Conservation (phyloP, 2,888 invertebrate genomes). For the Rhaphigaster nebulosa region DNA sequence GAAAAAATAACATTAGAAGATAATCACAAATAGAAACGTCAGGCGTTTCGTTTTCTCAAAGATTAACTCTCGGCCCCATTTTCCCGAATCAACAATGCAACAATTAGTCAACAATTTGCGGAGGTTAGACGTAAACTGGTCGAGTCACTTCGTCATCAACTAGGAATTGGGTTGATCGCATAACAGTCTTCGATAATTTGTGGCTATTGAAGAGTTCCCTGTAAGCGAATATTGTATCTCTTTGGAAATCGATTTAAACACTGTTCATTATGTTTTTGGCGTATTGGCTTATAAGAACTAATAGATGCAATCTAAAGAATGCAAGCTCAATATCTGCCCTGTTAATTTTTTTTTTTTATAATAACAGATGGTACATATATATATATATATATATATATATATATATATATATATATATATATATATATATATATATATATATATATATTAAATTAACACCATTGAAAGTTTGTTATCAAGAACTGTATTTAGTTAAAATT, state of each 20-base stretch:
- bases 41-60: neutral
- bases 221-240: neutral
- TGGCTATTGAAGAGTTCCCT: neutral
- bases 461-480: too few species aligned
- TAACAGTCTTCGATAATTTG: neutral
- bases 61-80: neutral
- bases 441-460: too few species aligned
- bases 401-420: too few species aligned
- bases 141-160: neutral
- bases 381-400: too few species aligned
- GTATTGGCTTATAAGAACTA: too few species aligned
- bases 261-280: too few species aligned
- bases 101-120: conserved; percentile 18
- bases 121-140: neutral
- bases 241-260: neutral
- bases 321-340: too few species aligned
- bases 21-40: neutral
- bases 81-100: neutral
- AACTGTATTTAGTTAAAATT: too few species aligned
- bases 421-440: too few species aligned
- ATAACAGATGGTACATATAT: too few species aligned
- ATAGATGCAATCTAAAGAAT: too few species aligned
- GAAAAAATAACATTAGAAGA: neutral
- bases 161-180: neutral
- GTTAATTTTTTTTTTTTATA: too few species aligned